These are phyloP conservation scores for Rhipidura dahli DNA, from an alignment of 2,113 vertebrate species.

Conservation along the genomic window DNA sequence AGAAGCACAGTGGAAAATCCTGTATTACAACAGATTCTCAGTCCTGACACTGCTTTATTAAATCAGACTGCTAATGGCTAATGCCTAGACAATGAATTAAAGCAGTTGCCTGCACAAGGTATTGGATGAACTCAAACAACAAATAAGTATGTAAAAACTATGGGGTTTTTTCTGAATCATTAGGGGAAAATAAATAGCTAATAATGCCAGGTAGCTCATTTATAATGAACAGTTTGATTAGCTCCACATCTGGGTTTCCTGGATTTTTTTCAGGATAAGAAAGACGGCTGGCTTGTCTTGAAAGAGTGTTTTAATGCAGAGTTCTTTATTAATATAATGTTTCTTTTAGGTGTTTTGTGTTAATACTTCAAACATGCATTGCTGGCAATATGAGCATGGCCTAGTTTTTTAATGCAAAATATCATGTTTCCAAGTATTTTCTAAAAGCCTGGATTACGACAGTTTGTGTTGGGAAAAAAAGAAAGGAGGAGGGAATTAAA, in stretches of 20 bases:
- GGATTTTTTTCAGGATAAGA: not conserved
- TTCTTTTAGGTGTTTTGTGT: slow-evolving; percentile 42
- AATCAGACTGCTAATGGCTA: not conserved
- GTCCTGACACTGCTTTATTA: not conserved
- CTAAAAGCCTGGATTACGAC: slow-evolving; percentile 1
- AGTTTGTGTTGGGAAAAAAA: not conserved
- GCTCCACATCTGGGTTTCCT: slow-evolving; percentile 23
- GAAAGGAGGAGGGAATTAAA: not conserved
- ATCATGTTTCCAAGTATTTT: slow-evolving; percentile 30
- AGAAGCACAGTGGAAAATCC: not conserved
- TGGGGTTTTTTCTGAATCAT: not conserved
- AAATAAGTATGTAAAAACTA: not conserved
- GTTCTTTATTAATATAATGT: slow-evolving; percentile 9
- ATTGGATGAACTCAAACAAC: not conserved
- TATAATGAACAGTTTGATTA: slow-evolving; percentile 23
- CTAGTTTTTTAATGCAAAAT: slow-evolving; percentile 22
- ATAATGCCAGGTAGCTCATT: slow-evolving; percentile 21
- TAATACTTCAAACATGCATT: slow-evolving; percentile 23
- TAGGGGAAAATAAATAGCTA: not conserved
- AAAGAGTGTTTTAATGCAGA: slow-evolving; percentile 40
- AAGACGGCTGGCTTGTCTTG: slow-evolving; percentile 40
- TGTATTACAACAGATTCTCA: not conserved
- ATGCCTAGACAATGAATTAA: not conserved
- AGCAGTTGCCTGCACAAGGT: not conserved
- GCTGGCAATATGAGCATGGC: not conserved